Base-by-base conservation (phyloP, 2,797 vertebrate species). In the Odontamblyopus rebecca region DNA sequence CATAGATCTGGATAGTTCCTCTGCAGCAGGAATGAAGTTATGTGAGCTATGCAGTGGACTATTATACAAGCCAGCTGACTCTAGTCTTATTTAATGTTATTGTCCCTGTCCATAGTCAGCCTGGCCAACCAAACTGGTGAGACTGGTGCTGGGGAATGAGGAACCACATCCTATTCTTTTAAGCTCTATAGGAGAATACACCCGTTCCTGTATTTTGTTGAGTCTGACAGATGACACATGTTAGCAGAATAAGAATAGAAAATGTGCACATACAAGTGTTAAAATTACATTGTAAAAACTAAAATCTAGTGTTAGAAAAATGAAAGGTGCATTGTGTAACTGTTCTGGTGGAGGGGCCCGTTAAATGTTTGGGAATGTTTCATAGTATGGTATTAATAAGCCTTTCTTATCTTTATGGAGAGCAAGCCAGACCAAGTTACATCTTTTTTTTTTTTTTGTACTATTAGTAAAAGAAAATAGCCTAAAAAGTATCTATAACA, bases 141-240 rank as follows among this genome's bases (percentile, higher is more conserved):
- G 53, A 89, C 90, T 77, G 83, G 88, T 89, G 85, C 65, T 63
- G 12, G 0, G 70, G 86, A 86, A 89, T 79, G 84, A 81, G 88
- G 86, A 90, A 88, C 78, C 4, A 32, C 6, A 27, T 1, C 48
- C 16, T 3, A 29, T 5, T 56, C 60, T 6, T 41, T 19, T 23
- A 32, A 44, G 2, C 2, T 56, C 2, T 69, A 23, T 23, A n/a
- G 73, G 62, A 35, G 26, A 23, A 72, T 5, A 44, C 30, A n/a
- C 54, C 44, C 44, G 4, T n/a, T 63, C 11, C 6, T 63, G 19
- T 44, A 13, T 63, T 44, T 12, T 18, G 29, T 4, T 18, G 15
- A 12, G 27, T 15, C 2, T 30, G 5, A 16, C 57, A 9, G 35
- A 38, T 38, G 35, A 38, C 35, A 38, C 35, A 38, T 38, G 8